Conservation (phyloP, 2,888 invertebrate genomes). For the Pinctada fucata region DNA sequence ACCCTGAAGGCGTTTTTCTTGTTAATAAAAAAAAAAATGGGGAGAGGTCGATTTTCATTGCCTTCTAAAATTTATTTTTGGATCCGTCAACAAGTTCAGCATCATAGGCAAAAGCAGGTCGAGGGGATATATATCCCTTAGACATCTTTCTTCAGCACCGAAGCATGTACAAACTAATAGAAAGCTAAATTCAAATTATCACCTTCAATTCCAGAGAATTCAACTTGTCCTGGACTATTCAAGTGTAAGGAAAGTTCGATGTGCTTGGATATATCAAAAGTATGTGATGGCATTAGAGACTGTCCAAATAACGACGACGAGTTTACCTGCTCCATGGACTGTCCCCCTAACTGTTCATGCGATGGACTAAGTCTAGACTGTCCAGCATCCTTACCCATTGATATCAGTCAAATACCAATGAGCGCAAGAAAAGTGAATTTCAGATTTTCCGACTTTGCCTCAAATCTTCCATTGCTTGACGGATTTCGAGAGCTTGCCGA, state of each 20-base stretch:
- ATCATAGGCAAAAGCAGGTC: too few species aligned
- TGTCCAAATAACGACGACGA: conserved; percentile 54
- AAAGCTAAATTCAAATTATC: too few species aligned
- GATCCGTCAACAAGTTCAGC: too few species aligned
- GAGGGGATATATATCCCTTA: too few species aligned
- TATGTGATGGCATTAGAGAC: conserved; percentile 47
- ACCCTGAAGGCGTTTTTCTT: too few species aligned
- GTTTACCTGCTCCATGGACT: conserved; percentile 38
- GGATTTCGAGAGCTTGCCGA: conserved; percentile 25
- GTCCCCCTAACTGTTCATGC: conserved; percentile 42
- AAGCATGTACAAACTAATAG: too few species aligned
- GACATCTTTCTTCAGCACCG: too few species aligned
- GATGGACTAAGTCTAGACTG: conserved; percentile 36
- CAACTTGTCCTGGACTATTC: conserved; percentile 36
- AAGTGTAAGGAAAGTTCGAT: conserved; percentile 34
- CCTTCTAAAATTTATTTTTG: too few species aligned
- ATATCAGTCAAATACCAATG: background rate
- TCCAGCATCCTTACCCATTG: background rate
- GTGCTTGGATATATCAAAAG: conserved; percentile 37
- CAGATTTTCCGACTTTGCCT: conserved; percentile 9
- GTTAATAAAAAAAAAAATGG: too few species aligned
- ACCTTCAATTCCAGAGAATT: background rate
- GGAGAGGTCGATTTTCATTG: too few species aligned
- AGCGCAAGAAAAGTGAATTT: conserved; percentile 29
- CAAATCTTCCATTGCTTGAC: background rate